A percentile compares a stretch with the other conserved stretches of the same genome.
phyloP scores from a whole-genome alignment of 2,888 invertebrate species.

The Mycalesis mineus region DNA sequence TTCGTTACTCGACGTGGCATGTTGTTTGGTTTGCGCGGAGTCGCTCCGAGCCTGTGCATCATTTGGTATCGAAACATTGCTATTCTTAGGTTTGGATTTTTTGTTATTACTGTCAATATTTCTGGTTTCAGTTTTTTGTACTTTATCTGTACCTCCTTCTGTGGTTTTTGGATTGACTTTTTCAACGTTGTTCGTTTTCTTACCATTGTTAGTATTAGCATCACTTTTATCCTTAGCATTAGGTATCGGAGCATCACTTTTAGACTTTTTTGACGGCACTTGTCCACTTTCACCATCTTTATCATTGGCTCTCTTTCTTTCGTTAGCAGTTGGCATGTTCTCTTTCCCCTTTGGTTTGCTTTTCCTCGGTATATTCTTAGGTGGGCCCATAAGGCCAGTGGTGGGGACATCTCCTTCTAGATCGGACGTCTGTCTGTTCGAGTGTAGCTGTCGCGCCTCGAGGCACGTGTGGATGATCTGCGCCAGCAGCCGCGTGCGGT shows the following conservation, averaged over 20 bases:
- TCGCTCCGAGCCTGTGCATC: no score
- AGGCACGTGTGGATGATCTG: constrained; percentile 58
- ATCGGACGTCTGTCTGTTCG: constrained; percentile 33
- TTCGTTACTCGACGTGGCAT: neutral
- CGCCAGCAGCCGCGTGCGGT: constrained; percentile 51
- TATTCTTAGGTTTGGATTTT: neutral
- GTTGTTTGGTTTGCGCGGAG: neutral
- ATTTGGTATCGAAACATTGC: neutral
- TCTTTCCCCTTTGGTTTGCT: constrained; percentile 43
- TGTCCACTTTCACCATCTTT: neutral
- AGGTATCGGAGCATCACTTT: neutral
- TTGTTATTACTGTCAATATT: neutral
- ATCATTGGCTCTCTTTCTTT: constrained; percentile 5
- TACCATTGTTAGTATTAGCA: neutral
- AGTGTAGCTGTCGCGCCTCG: constrained; percentile 38
- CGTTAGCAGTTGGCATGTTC: constrained; percentile 33
- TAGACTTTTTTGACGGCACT: constrained; percentile 4
- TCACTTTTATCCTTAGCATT: neutral
- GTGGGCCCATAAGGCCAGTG: constrained; percentile 59
- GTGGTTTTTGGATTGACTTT: neutral
- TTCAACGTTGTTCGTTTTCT: neutral
- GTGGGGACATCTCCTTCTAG: constrained; percentile 34
- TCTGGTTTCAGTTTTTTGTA: neutral
- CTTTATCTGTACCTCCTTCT: neutral
- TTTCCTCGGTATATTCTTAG: constrained; percentile 56